phyloP scores from a whole-genome alignment of 2,113 vertebrate genomes.

The Oryzias celebensis region DNA sequence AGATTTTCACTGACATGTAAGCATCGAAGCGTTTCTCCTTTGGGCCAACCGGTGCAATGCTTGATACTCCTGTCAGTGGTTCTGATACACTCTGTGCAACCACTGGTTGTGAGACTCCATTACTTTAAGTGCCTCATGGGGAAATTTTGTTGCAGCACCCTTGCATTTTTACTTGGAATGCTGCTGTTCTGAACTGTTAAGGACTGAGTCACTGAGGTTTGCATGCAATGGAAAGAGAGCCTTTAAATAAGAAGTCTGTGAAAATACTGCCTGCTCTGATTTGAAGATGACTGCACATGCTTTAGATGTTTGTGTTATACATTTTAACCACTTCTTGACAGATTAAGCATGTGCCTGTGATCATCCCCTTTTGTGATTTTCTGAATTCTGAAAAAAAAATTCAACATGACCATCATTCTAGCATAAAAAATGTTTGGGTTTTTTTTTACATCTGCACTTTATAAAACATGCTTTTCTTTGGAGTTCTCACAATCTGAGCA shows the following conservation, averaged over 20 bases:
- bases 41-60: slow-evolving; percentile 58
- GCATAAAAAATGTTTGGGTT: slow-evolving; percentile 10
- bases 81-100: slow-evolving; percentile 62
- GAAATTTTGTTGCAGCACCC: slow-evolving; percentile 53
- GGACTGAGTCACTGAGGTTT: slow-evolving; percentile 14
- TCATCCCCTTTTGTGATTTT: no score
- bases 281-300: slow-evolving; percentile 15
- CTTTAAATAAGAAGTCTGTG: slow-evolving; percentile 24
- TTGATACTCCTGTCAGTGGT: slow-evolving; percentile 70
- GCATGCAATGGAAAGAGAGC: slow-evolving; percentile 52
- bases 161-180: slow-evolving; percentile 43
- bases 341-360: slow-evolving; percentile 38
- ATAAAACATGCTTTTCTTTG: slow-evolving; percentile 2
- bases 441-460: slow-evolving; percentile 19
- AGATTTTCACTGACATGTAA: slow-evolving; percentile 70
- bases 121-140: slow-evolving; percentile 68
- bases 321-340: slow-evolving; percentile 9
- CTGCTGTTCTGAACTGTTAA: slow-evolving; percentile 43
- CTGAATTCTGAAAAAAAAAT: neutral
- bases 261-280: slow-evolving; percentile 19
- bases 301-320: neutral
- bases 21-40: slow-evolving; percentile 68
- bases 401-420: neutral
- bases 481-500: slow-evolving; percentile 10
- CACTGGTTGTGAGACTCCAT: slow-evolving; percentile 64